Conservation (phyloP, 2,113 vertebrate species). For the Neodon shergylaensis region DNA sequence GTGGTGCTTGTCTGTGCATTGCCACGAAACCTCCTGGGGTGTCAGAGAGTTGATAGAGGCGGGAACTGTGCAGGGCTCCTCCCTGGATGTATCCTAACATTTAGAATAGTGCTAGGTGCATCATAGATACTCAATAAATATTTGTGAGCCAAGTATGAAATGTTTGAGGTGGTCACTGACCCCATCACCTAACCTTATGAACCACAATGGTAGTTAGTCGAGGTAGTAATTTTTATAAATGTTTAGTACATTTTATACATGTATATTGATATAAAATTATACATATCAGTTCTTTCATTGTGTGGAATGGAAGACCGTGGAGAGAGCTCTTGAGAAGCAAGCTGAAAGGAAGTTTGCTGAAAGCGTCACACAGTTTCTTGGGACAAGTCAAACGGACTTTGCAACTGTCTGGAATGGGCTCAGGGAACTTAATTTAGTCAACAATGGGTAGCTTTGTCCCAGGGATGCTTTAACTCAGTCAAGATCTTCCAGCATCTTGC, state of each 20-base stretch:
- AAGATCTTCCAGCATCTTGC: not conserved
- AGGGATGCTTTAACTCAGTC: not conserved
- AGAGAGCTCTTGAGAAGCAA: not conserved
- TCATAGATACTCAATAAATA: not conserved
- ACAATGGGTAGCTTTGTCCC: not conserved
- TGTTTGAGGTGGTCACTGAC: not conserved
- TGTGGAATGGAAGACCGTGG: not conserved
- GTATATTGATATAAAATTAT: not conserved
- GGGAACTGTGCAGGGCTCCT: not conserved
- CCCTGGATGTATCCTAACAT: not conserved
- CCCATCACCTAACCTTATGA: not conserved
- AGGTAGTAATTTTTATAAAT: conserved; percentile 29
- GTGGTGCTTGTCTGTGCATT: not conserved
- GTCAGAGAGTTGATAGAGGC: not conserved
- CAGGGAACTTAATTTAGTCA: not conserved
- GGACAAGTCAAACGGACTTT: conserved; percentile 8
- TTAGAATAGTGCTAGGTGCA: not conserved
- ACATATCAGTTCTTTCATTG: not conserved
- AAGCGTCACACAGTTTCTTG: not conserved
- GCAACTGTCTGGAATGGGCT: not conserved
- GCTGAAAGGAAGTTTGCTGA: not conserved
- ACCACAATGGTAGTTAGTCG: not conserved
- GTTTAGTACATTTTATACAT: conserved; percentile 27
- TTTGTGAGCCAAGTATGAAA: not conserved
- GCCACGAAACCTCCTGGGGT: not conserved